Percentiles rank a stretch among this genome's conserved stretches.
Conservation (phyloP, 1,140 invertebrate species). For the Sitophilus oryzae region DNA sequence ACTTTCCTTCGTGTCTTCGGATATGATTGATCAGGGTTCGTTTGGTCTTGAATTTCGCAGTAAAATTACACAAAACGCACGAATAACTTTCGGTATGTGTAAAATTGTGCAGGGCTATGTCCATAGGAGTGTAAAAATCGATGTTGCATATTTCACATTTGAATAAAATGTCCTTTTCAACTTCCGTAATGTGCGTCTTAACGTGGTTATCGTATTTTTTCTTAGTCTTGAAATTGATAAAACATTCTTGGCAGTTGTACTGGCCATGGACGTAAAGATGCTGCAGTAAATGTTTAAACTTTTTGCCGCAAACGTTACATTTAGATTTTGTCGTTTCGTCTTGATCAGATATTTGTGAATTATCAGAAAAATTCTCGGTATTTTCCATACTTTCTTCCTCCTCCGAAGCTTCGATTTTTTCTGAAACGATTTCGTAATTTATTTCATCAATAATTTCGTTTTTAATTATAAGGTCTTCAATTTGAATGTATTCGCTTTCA, state of each 20-base stretch:
- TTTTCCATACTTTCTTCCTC: neutral
- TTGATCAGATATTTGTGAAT: neutral
- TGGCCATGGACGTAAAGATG: slow-evolving; percentile 15
- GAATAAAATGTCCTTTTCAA: neutral
- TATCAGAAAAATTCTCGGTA: too few relatives aligned
- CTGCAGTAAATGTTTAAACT: slow-evolving; percentile 4
- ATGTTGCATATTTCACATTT: slow-evolving; percentile 20
- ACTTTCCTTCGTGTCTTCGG: slow-evolving; percentile 47
- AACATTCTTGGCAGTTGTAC: slow-evolving; percentile 47
- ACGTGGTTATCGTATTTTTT: slow-evolving; percentile 48
- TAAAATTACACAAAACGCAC: slow-evolving; percentile 23
- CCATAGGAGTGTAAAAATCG: slow-evolving; percentile 13
- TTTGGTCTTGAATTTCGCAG: slow-evolving; percentile 4
- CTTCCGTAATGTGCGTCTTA: slow-evolving; percentile 12
- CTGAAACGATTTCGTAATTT: too few relatives aligned
- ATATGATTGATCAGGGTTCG: slow-evolving; percentile 38
- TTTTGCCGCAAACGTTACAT: slow-evolving; percentile 19
- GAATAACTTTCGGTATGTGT: slow-evolving; percentile 16
- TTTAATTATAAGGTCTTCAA: too few relatives aligned
- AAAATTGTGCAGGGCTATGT: slow-evolving; percentile 21
- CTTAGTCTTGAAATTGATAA: slow-evolving; percentile 46
- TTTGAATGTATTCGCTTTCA: neutral
- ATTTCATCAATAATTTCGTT: too few relatives aligned
- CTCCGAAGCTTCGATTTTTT: too few relatives aligned
- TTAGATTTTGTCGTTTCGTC: neutral